Base-by-base conservation (phyloP, 2,888 invertebrate genomes). In the Eupithecia subumbrata region DNA sequence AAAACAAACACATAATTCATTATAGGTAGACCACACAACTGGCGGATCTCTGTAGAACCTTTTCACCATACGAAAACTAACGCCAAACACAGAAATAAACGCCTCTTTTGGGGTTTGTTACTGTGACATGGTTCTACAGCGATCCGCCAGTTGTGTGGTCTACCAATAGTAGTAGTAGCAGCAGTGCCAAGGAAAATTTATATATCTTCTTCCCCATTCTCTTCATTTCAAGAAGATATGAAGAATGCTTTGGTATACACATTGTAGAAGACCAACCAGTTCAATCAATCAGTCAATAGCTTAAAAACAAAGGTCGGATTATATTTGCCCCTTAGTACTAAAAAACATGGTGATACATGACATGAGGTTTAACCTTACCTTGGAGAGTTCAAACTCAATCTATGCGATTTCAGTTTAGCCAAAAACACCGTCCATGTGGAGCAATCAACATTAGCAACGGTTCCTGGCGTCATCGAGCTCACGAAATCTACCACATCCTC, bases 401-500 rank as follows among this genome's bases (percentile, higher is more conserved):
- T 85, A 76, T 88, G 91, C 5, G 84, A 84, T 76, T 88, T 88
- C 1, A 94, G 82, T 80, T 86, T 90, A 48, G 89, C 85, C 63
- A 84, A 81, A 82, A 93, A 93, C 12, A 84, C 81, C 1, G 73
- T 37, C 64, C 85, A 80, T 1, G 88, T 84, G 0, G 82, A 48
- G 78, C 88, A 91, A 18, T 71, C 66, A 2, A 79, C 67, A 22
- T 74, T 79, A 63, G 84, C 83, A 5, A 76, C 76, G 43, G 76
- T 74, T 25, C 82, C 82, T 75, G 88, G 85, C 11, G 90, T 85
- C 78, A 91, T 80, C 0, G 87, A 84, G 70, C 80, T 82, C 37
- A 87, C 81, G 70, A 89, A 90, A 78, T 91, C 93, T 5, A 91
- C 84, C 0, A 91, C 88, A 79, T 92, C 93, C 67, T 96, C 95